Evolutionary conservation across 2,888 invertebrate genomes (phyloP), one percentile per base, ranked within the genome.

Genomic region (Aporophyla nigra): DNA sequence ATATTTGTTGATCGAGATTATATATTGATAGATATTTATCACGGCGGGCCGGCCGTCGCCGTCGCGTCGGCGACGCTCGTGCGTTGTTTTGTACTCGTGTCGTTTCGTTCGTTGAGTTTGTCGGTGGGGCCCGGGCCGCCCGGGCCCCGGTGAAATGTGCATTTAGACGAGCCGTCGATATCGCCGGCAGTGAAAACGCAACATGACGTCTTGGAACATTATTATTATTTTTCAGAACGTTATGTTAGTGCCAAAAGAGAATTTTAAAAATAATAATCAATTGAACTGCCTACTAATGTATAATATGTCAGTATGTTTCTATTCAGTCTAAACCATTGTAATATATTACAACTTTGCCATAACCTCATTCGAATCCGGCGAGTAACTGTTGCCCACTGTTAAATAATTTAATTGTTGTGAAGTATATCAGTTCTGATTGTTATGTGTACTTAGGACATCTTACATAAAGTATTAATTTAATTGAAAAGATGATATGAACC

Each of bases 21-120:
- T 94, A 95, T 94, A 95, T 95, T 94, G 94, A 94, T 95, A 94
- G 94, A 95, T 95, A 94, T 95, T 94, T 95, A 95, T 95, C 93
- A 92, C 90, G 92, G 91, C 93, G 92, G 91, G 90, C 92, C 92
- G 91, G 92, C 92, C 92, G 93, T 91, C 93, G 91, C 92, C 93
- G 92, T 92, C 92, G 91, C 92, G 91, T 93, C 91, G 93, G 88
- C 89, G 90, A 84, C 90, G 90, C 83, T 72, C 82, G 82, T 62
- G 86, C 86, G 83, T 84, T 78, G 84, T 90, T 91, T 87, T 88
- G 88, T 90, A 90, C 88, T 88, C 87, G 90, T 85, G 84, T 85
- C 86, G 86, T 87, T 90, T 82, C 79, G 89, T 88, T 86, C 88
- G 90, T 90, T 92, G 92, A 92, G 92, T 92, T 91, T 89, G 92